A percentile compares a stretch with the other conserved stretches of the same genome.
These are phyloP conservation scores for Clinocottus analis DNA, from an alignment of 2,113 vertebrate genomes.

Conservation along the genomic window DNA sequence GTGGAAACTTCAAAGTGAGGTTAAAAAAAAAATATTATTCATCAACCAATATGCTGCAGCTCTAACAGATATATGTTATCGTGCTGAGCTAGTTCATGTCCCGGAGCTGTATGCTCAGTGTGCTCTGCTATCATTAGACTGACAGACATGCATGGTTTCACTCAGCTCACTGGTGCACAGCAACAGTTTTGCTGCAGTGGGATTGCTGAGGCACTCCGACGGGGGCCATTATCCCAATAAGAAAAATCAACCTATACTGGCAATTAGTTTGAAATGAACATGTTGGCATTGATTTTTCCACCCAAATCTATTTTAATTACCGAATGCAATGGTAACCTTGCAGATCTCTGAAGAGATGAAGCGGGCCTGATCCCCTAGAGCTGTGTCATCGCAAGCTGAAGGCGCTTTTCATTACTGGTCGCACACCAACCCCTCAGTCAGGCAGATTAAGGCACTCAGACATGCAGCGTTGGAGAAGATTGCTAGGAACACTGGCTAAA, in stretches of 20 bases:
- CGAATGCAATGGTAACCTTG: conserved; percentile 38
- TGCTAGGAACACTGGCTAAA: conserved; percentile 25
- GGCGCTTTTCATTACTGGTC: conserved; percentile 37
- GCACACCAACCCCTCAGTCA: background rate
- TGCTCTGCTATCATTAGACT: conserved; percentile 50
- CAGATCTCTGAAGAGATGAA: conserved; percentile 36
- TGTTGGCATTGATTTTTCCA: conserved; percentile 45
- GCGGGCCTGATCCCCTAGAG: conserved; percentile 5
- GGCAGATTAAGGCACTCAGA: conserved; percentile 38
- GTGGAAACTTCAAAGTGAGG: conserved; percentile 22
- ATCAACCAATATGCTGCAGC: conserved; percentile 27
- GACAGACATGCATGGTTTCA: conserved; percentile 45
- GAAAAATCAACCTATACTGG: conserved; percentile 36
- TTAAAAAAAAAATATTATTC: conserved; percentile 32
- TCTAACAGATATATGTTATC: conserved; percentile 42
- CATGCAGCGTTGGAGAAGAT: background rate
- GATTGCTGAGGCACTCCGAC: conserved; percentile 5
- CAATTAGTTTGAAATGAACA: conserved; percentile 57
- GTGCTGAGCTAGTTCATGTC: conserved; percentile 51
- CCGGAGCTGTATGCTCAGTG: conserved; percentile 31
- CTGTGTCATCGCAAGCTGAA: conserved; percentile 14
- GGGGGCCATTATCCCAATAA: conserved; percentile 38
- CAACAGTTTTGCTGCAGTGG: conserved; percentile 21
- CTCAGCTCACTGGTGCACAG: conserved; percentile 31
- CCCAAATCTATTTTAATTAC: conserved; percentile 61